Evolutionary conservation across 2,113 vertebrate species (phyloP).

Genomic region (Pygoscelis antarcticus): DNA sequence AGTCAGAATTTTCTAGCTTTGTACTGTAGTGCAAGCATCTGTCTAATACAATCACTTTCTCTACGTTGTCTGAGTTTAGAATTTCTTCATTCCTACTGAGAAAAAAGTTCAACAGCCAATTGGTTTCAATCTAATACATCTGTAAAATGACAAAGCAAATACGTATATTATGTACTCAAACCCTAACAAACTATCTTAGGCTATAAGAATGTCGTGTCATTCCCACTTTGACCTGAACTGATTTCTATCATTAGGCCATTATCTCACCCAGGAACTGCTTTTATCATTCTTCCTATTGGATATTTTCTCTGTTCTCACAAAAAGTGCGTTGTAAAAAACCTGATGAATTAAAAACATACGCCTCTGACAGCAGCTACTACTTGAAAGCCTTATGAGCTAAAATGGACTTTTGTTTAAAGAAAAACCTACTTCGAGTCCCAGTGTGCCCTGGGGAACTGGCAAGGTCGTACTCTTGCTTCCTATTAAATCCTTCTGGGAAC

Average conservation of each 20-base stretch:
- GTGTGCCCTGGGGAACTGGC: not conserved
- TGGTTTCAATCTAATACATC: not conserved
- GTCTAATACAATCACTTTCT: not conserved
- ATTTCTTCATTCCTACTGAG: not conserved
- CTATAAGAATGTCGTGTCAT: not conserved
- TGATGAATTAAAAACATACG: not conserved
- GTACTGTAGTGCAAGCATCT: not conserved
- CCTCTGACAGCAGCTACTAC: not conserved
- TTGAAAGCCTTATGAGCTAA: not conserved
- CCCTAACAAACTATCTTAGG: not conserved
- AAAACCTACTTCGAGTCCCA: not conserved
- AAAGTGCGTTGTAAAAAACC: not conserved
- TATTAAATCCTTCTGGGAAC: conserved; percentile 7
- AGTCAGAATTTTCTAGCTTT: not conserved
- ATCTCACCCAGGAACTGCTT: not conserved
- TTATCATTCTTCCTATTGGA: not conserved
- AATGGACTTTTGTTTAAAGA: not conserved
- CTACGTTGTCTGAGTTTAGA: not conserved
- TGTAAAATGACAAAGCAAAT: not conserved
- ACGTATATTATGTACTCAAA: not conserved
- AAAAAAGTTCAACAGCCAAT: not conserved
- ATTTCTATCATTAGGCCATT: not conserved
- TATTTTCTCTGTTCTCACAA: not conserved
- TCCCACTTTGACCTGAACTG: not conserved
- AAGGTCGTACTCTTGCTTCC: not conserved